Evolutionary conservation across 1,140 invertebrate species (phyloP).

Genomic region (Scaptomyza montana): DNA sequence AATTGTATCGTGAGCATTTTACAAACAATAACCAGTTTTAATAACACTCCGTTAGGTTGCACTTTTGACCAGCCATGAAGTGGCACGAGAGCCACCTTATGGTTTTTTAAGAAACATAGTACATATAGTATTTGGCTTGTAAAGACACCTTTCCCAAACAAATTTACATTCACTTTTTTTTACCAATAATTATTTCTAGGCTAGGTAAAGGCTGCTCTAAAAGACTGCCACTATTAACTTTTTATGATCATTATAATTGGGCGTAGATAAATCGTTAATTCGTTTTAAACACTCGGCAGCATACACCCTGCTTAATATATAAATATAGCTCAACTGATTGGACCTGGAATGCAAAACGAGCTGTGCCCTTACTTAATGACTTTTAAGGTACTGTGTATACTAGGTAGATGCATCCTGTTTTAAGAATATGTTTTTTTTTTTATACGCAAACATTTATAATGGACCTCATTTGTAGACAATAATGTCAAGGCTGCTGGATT

Average conservation of each 20-base stretch:
- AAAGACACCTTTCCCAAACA: slow-evolving; percentile 16
- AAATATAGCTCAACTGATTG: background rate
- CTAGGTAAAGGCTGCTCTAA: background rate
- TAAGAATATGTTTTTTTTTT: background rate
- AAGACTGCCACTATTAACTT: background rate
- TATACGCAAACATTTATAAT: slow-evolving; percentile 12
- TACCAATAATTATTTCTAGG: background rate
- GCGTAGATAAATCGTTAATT: slow-evolving; percentile 54
- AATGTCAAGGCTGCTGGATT: slow-evolving; percentile 59
- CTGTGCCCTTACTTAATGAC: no score
- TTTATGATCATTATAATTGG: slow-evolving; percentile 37
- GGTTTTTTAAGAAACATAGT: slow-evolving; percentile 23
- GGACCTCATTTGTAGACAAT: slow-evolving; percentile 33
- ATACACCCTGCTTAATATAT: background rate
- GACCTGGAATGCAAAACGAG: background rate
- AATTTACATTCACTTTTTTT: slow-evolving; percentile 58
- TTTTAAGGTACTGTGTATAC: no score
- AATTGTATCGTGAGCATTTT: slow-evolving; percentile 34
- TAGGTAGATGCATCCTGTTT: no score
- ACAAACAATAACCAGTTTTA: slow-evolving; percentile 29
- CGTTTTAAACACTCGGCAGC: slow-evolving; percentile 2
- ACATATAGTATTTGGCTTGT: slow-evolving; percentile 40
- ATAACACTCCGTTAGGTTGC: slow-evolving; percentile 35
- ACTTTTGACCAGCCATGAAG: slow-evolving; percentile 52
- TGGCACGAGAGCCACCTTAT: slow-evolving; percentile 18